Evolutionary conservation across 2,888 invertebrate genomes (phyloP), one percentile per base, ranked within the genome.

Genomic region (Heterodera filipjevi): DNA sequence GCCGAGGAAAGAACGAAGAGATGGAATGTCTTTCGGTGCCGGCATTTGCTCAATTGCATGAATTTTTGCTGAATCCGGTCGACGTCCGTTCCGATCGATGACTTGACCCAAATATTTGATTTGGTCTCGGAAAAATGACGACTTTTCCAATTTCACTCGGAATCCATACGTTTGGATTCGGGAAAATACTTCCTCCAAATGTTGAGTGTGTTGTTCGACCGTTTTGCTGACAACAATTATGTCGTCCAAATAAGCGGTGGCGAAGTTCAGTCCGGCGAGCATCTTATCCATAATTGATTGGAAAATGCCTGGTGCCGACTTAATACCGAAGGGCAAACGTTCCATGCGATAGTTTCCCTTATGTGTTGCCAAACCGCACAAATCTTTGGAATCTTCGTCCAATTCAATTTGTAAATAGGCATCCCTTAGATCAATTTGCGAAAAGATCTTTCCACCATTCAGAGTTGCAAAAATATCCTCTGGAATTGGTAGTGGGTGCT

Each of bases 321-420:
- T 80, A 1, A 83, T 76, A 33, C 84, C 84, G 59, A 84, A 84
- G 0, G 82, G 80, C 30, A 84, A 49, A 30, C 84, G 53, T 30
- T 81, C 74, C 71, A 81, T 82, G 77, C 77, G 8, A 80, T 77
- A 75, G 80, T 83, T 22, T 72, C 85, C 85, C 44, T 70, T 72
- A 71, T 85, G 85, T 6, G 85, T 85, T 66, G 80, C 83, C 79
- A 86, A 83, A 1, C 77, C 75, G 12, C 81, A 64, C 1, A 82
- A 30, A 32, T 82, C 49, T 66, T 76, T 74, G 2, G 83, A 79
- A 8, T 79, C 77, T 0, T 81, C 82, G 33, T 80, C 82, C 35
- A 85, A 27, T 32, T 79, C 79, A 2, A 85, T 46, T 35, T 85
- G 85, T 1, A 85, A 81, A 68, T 84, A 85, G 3, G 85, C 85